Base-by-base conservation (phyloP, 2,797 vertebrate genomes). In the Rhodeus uyekii region DNA sequence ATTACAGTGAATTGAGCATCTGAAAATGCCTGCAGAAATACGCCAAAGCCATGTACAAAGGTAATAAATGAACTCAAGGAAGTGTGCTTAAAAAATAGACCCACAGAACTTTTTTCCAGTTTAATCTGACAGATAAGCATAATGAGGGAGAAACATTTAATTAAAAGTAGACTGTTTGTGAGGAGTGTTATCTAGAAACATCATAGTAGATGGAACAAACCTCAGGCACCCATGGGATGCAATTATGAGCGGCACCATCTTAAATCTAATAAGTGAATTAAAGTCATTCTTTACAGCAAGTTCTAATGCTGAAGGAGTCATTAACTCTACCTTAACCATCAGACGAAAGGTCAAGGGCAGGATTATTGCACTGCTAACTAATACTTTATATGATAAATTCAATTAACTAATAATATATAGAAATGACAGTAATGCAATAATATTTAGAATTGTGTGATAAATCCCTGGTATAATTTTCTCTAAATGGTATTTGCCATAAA, bases 111-210 rank as follows among this genome's bases (percentile, higher is more conserved):
- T 32, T 81, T n/a, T 74, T 63, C 44, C 44, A 74, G 69, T 42
- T 81, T 75, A 81, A 81, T 81, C 36, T 81, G 80, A 65, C 60
- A 81, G 46, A 78, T 72, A 77, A 79, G 27, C 22, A 8, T 42
- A 86, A 82, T 71, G 38, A 75, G 53, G n/a, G 73, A 50, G 76
- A 82, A 75, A 79, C 44, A 50, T 76, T 84, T 72, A 76, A 82
- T 84, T 85, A 78, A 79, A 85, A 55, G 36, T 81, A 71, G 60
- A 48, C 50, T 77, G 50, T 50, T 64, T 65, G 27, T 39, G 55
- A 46, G 44, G 6, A 13, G 68, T 42, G 48, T 34, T 63, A 78
- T 61, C 67, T 48, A 69, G 19, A 75, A 75, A 44, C 18, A 69
- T 76, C 32, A 24, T 19, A 38, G 77, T 60, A 60, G 71, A 80